Evolutionary conservation across 2,797 vertebrate genomes (phyloP).

Genomic region (Cheirogaleus major): DNA sequence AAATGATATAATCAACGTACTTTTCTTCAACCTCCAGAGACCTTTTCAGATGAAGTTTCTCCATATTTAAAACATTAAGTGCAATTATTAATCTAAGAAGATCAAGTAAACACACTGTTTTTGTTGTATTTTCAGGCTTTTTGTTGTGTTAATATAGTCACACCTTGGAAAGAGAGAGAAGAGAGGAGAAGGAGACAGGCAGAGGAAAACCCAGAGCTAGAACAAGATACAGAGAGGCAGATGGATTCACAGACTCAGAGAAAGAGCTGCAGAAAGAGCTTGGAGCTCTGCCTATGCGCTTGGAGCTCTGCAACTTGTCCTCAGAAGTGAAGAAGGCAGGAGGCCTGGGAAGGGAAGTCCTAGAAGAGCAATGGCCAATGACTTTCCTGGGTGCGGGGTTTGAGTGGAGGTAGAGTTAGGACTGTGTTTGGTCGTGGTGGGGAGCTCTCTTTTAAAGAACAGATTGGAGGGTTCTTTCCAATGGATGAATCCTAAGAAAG

Average conservation of each 20-base stretch:
- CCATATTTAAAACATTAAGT: neutral
- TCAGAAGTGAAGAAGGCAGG: neutral
- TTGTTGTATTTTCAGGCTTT: neutral
- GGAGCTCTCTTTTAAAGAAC: neutral
- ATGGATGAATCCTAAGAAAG: neutral
- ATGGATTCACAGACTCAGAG: neutral
- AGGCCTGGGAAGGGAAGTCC: neutral
- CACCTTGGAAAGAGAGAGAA: neutral
- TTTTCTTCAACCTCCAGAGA: neutral
- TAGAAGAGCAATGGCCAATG: neutral
- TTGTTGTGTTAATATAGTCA: neutral
- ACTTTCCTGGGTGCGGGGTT: neutral
- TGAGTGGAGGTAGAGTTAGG: neutral
- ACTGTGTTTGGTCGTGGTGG: neutral
- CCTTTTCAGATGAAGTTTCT: neutral
- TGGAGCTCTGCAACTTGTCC: neutral
- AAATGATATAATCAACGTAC: neutral
- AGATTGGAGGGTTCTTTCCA: neutral
- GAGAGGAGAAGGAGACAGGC: neutral
- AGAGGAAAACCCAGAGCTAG: neutral
- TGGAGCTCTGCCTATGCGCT: rapidly evolving
- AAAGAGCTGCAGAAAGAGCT: neutral
- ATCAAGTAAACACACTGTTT: neutral
- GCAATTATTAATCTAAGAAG: neutral
- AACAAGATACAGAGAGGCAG: neutral